Base-by-base conservation (phyloP, 2,888 invertebrate species). In the Trissolcus japonicus region DNA sequence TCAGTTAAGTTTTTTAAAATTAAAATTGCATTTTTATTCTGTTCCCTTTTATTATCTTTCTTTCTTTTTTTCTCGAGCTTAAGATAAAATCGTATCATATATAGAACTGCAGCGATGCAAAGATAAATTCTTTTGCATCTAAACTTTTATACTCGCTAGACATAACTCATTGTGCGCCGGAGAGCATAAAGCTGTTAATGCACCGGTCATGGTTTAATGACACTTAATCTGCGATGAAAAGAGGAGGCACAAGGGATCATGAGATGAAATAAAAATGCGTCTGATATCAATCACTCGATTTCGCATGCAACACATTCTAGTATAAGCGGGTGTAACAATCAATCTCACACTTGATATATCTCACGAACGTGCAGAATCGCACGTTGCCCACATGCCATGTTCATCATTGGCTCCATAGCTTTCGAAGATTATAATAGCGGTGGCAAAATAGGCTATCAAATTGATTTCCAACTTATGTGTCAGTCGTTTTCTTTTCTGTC, bases 191-290 rank as follows among this genome's bases (percentile, higher is more conserved):
- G 43, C 65, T 65, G 35, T 55, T 55, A 66, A 50, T 16, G 59
- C 53, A 48, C 67, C 67, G 55, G 67, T 67, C 51, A 21, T 53
- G 29, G 43, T 59, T 67, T 67, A 59, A 67, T 43, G 67, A 59
- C 57, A 67, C 67, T 67, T 59, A 67, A 67, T 67, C 29, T 43
- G 53, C 17, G 59, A 43, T 53, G 43, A 59, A 67, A 53, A 43
- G 67, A 59, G 43, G 41, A 17, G 55, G 25, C 54, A 46, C 4
- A 2, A 54, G 29, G 55, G 53, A 48, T n/a, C 21, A n/a, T 3
- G 21, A 13, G 21, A 40, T 41, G 25, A 16, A 16, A 35, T 35
- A 14, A 54, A 54, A 25, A 13, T 35, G 55, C 55, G 17, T 55
- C 17, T 25, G 55, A 9, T 16, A 55, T 14, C 9, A 55, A 40